phyloP scores from a whole-genome alignment of 2,888 invertebrate species.

The Drosophila sordidapex region DNA sequence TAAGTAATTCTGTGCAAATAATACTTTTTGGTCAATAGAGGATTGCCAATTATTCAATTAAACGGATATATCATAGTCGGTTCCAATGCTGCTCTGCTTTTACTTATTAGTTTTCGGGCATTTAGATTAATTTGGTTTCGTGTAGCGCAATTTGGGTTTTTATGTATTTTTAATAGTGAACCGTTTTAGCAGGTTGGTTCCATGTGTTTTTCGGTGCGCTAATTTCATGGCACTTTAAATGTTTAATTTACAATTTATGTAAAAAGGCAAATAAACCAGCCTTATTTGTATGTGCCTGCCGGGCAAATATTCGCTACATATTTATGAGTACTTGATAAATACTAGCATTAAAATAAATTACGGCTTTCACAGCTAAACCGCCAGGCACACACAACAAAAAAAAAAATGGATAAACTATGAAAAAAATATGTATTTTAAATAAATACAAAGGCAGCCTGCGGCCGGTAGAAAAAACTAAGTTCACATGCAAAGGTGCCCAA shows the following conservation, averaged over 20 bases:
- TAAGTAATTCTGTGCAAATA: not conserved
- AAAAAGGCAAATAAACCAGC: conserved; percentile 31
- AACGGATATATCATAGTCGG: conserved; percentile 18
- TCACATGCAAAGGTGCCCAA: conserved; percentile 52
- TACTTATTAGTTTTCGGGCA: conserved; percentile 57
- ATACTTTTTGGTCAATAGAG: too few relatives aligned
- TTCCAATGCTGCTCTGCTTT: not conserved
- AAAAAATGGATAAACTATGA: conserved; percentile 16
- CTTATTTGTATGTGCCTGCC: conserved; percentile 25
- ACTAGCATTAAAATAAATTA: conserved; percentile 85
- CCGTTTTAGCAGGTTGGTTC: conserved; percentile 28
- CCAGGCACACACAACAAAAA: conserved; percentile 9
- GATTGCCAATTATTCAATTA: not conserved
- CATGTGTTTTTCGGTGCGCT: conserved; percentile 66
- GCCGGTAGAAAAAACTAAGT: conserved; percentile 36
- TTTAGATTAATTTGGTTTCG: conserved; percentile 63
- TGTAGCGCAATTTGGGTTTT: conserved; percentile 53
- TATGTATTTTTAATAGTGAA: conserved; percentile 76
- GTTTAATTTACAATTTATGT: conserved; percentile 78
- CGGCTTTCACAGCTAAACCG: conserved; percentile 68
- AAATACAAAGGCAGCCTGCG: conserved; percentile 36
- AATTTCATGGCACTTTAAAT: conserved; percentile 77
- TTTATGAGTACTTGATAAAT: conserved; percentile 82
- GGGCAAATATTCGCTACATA: conserved; percentile 54
- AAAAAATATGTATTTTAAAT: conserved; percentile 66